These are phyloP conservation scores for Conus ventricosus DNA, from an alignment of 1,140 invertebrate genomes.

Conservation along the genomic window DNA sequence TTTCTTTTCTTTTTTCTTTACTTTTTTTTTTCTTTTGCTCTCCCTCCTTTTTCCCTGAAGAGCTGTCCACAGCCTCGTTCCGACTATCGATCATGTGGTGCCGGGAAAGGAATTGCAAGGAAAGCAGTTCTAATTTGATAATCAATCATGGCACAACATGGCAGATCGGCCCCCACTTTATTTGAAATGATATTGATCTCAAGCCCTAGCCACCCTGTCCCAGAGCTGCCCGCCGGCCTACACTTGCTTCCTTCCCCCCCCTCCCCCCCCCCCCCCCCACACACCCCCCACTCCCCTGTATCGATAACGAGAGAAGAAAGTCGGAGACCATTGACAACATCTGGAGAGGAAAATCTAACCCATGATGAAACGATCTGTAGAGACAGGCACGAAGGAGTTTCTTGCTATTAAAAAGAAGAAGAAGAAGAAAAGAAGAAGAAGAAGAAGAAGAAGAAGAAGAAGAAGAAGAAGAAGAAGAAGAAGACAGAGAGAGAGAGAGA, in stretches of 20 bases:
- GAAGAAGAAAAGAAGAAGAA: neutral
- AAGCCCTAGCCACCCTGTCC: neutral
- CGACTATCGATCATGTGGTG: neutral
- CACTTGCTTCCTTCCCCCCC: neutral
- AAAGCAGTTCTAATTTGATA: slow-evolving; percentile 23
- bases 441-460: neutral
- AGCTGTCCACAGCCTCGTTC: too few relatives aligned
- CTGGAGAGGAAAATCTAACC: neutral
- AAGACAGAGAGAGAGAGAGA: neutral
- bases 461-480: neutral
- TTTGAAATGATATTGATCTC: neutral
- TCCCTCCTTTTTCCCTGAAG: too few relatives aligned
- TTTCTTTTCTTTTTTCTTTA: too few relatives aligned
- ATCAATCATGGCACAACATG: slow-evolving; percentile 17
- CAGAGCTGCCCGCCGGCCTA: too few relatives aligned
- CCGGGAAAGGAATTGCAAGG: neutral
- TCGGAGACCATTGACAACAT: neutral
- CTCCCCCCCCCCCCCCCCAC: neutral
- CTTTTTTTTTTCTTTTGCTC: too few relatives aligned
- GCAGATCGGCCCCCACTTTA: neutral
- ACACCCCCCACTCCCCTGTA: neutral
- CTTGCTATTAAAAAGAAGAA: neutral
- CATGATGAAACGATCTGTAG: neutral
- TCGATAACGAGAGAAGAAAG: neutral
- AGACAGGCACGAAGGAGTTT: neutral